A percentile compares a stretch with the other conserved stretches of the same genome.
phyloP scores from a whole-genome alignment of 1,140 invertebrate genomes.

The Trissolcus basalis region DNA sequence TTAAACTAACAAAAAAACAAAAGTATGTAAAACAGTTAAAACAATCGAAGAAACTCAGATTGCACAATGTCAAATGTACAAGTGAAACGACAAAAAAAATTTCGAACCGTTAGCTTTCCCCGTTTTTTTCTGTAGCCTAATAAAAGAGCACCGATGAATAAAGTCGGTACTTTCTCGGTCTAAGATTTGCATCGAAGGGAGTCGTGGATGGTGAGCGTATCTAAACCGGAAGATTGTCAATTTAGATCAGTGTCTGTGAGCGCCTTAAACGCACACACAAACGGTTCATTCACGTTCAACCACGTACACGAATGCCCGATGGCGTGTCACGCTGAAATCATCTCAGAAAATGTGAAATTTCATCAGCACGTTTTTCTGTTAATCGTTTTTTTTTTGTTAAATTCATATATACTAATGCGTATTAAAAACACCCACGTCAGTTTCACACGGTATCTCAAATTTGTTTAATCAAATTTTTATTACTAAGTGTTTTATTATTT shows the following conservation, averaged over 20 bases:
- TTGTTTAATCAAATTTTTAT: no score
- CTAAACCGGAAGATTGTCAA: conserved; percentile 55
- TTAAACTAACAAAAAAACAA: no score
- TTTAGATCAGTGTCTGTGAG: conserved; percentile 47
- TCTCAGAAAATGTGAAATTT: conserved; percentile 30
- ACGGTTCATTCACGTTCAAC: conserved; percentile 31
- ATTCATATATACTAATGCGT: no score
- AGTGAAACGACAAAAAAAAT: background rate
- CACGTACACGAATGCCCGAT: conserved; percentile 23
- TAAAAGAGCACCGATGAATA: conserved; percentile 7
- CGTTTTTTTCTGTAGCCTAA: background rate
- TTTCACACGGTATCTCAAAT: no score
- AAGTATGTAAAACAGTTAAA: no score
- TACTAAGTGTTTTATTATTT: no score
- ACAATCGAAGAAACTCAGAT: no score
- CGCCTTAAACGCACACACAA: conserved; percentile 9
- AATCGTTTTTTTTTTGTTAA: no score
- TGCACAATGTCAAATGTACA: no score
- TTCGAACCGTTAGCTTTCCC: conserved; percentile 2
- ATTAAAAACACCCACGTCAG: no score
- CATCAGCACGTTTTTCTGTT: no score
- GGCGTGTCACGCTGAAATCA: conserved; percentile 30
- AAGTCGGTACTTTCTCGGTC: conserved; percentile 20
- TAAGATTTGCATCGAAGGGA: conserved; percentile 27
- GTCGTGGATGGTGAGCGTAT: conserved; percentile 15